Evolutionary conservation across 2,113 vertebrate species (phyloP), one percentile per base, ranked within the genome.

Genomic region (Paradoxurus hermaphroditus): DNA sequence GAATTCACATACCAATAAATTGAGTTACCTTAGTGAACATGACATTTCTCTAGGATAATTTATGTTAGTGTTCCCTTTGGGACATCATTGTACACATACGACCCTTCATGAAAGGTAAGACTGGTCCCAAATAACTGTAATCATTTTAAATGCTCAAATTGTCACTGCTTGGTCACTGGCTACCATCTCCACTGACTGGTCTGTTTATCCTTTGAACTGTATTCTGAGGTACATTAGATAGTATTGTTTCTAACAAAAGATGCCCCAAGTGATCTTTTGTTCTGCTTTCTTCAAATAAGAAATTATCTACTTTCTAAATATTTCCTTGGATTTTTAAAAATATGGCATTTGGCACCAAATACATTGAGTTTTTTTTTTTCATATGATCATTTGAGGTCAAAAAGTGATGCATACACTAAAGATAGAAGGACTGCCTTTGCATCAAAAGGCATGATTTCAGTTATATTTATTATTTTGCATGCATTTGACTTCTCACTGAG

Each of bases 231-330:
- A 77, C 4, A 41, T 82, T 39, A 86, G n/a, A n/a, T 39, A 10
- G 25, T 39, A 65, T 95, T 86, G 31, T 95, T 65, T 78, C 73
- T 51, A 16, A 73, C 31, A 46, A 96, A 94, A 96, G 51, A 34
- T 84, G 14, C 8, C 27, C 85, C 16, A 67, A 6, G 29, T 85
- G 63, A 84, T 46, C 13, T 68, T 79, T 94, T 39, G 7, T n/a
- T 91, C 53, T 92, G 11, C 21, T 65, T 67, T 90, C 34, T 78
- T 90, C 44, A 78, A 86, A 59, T 73, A 92, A 29, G 19, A 95
- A 90, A 86, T 49, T 62, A 87, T 27, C 44, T 56, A 91, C 44
- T 82, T 53, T 67, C 44, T 77, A 70, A 77, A 83, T 36, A 77
- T 87, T 78, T 56, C 5, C 63, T 10, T 34, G 19, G 13, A n/a